These are phyloP conservation scores for Sylvicola cinctus DNA, from an alignment of 2,888 invertebrate species.

Conservation along the genomic window DNA sequence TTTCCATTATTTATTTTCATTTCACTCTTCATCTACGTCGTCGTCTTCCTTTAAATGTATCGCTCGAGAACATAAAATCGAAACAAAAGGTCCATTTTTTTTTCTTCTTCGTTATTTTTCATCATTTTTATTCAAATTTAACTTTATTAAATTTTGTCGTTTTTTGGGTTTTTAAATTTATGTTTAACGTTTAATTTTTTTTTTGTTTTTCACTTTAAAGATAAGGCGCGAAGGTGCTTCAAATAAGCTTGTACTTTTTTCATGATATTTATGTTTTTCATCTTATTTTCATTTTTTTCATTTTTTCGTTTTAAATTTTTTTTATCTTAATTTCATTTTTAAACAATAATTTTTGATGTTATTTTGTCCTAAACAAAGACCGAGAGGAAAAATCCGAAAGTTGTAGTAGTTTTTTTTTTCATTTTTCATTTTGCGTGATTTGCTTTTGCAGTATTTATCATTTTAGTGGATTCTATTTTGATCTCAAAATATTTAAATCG, in stretches of 20 bases:
- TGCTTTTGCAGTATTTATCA: too few relatives aligned
- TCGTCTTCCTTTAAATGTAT: slow-evolving; percentile 12
- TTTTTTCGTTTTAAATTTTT: slow-evolving; percentile 7
- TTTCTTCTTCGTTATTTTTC: slow-evolving; percentile 27
- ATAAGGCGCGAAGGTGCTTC: slow-evolving; percentile 55
- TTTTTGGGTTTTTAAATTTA: slow-evolving; percentile 1
- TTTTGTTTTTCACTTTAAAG: slow-evolving; percentile 30
- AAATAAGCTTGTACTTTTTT: slow-evolving; percentile 51
- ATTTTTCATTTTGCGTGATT: neutral
- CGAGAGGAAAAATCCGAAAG: slow-evolving; percentile 24
- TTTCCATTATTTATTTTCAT: slow-evolving; percentile 15
- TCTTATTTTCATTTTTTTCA: slow-evolving; percentile 9
- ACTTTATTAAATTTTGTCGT: slow-evolving; percentile 17
- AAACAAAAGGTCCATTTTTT: slow-evolving; percentile 10
- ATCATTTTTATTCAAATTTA: slow-evolving; percentile 19
- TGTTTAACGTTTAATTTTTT: slow-evolving; percentile 15
- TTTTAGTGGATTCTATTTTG: too few relatives aligned
- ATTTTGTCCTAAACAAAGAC: slow-evolving; percentile 23
- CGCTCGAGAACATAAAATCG: slow-evolving; percentile 2
- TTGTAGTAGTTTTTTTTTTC: slow-evolving; percentile 12
- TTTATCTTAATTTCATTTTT: slow-evolving; percentile 14
- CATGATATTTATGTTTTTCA: slow-evolving; percentile 32
- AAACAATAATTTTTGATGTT: slow-evolving; percentile 12
- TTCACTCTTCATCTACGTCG: slow-evolving; percentile 7
- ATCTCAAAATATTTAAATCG: too few relatives aligned